phyloP scores from a whole-genome alignment of 2,797 vertebrate species.

The Sebastes glaucus region DNA sequence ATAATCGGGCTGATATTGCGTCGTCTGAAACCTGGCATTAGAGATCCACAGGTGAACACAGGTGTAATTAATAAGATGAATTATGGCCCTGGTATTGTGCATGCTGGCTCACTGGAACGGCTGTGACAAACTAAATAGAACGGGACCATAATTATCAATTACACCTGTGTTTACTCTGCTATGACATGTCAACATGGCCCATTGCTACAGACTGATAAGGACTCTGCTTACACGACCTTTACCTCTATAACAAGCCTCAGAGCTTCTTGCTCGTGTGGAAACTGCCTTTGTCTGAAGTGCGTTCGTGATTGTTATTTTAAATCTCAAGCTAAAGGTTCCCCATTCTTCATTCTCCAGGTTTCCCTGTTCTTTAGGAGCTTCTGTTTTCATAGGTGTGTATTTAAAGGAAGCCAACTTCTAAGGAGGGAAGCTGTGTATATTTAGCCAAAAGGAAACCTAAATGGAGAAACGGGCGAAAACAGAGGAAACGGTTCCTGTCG shows the following conservation, averaged over 20 bases:
- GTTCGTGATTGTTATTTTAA: slow-evolving; percentile 19
- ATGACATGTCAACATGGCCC: background rate
- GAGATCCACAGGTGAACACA: background rate
- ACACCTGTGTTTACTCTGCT: background rate
- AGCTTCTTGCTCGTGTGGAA: slow-evolving; percentile 4
- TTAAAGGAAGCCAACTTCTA: slow-evolving; percentile 65
- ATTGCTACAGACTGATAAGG: background rate
- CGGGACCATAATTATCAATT: too few species aligned
- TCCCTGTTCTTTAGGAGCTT: slow-evolving; percentile 34
- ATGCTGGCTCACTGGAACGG: too few species aligned
- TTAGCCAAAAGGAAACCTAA: slow-evolving; percentile 75
- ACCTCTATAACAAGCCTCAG: background rate
- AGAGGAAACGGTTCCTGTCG: slow-evolving; percentile 68
- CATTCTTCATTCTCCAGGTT: slow-evolving; percentile 45
- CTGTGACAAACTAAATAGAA: too few species aligned
- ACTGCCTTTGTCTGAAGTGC: background rate
- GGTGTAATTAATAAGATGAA: too few species aligned
- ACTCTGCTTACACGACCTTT: background rate
- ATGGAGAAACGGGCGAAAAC: slow-evolving; percentile 49
- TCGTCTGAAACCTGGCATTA: background rate
- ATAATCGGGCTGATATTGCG: background rate
- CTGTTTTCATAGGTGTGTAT: slow-evolving; percentile 69
- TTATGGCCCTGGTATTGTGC: too few species aligned
- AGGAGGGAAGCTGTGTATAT: slow-evolving; percentile 72
- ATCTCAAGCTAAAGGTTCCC: slow-evolving; percentile 5